phyloP scores from a whole-genome alignment of 2,888 invertebrate genomes.

The Pedicia rivosa region DNA sequence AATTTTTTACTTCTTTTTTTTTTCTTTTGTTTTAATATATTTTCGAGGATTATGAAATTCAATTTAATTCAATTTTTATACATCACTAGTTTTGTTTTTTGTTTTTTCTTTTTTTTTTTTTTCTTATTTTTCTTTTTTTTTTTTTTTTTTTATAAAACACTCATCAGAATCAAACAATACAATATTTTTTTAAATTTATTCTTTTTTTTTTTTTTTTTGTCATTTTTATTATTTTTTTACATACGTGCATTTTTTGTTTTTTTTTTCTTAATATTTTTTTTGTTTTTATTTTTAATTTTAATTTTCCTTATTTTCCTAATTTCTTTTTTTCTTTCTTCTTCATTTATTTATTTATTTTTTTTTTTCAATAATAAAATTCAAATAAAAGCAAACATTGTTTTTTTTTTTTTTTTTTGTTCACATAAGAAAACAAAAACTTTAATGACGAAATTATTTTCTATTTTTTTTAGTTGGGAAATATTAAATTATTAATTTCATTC shows the following conservation, averaged over 20 bases:
- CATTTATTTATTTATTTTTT: not conserved
- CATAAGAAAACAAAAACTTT: no score
- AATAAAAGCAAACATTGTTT: not conserved
- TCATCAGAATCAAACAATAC: not conserved
- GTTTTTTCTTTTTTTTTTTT: no score
- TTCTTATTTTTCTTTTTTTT: no score
- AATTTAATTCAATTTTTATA: no score
- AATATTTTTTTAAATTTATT: not conserved
- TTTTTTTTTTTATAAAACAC: not conserved
- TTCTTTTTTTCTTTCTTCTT: not conserved
- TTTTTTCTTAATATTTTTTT: no score
- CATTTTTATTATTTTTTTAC: not conserved
- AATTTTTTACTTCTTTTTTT: not conserved
- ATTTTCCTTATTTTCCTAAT: not conserved
- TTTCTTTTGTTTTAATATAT: not conserved
- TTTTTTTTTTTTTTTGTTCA: not conserved
- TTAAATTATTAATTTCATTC: no score
- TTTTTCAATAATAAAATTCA: not conserved
- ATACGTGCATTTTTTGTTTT: not conserved
- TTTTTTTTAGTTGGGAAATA: no score
- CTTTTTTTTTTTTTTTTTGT: not conserved
- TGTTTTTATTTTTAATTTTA: no score
- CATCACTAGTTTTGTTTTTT: no score
- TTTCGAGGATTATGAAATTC: not conserved
- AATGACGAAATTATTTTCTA: no score